Conservation (phyloP, 2,888 invertebrate genomes). For the Leptopilina syphax region DNA sequence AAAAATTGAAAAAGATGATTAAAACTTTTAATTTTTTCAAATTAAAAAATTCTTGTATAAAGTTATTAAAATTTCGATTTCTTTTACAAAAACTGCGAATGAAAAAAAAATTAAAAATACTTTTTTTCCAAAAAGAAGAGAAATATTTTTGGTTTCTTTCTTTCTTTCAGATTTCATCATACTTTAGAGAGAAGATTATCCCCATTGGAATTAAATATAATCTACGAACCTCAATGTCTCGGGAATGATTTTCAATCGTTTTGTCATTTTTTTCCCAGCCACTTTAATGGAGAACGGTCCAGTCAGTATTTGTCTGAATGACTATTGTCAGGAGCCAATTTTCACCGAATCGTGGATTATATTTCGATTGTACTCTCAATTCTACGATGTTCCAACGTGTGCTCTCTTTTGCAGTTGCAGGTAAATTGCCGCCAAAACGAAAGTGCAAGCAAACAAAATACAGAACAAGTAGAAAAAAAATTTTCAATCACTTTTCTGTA, state of each 20-base stretch:
- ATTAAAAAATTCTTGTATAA: too few species aligned
- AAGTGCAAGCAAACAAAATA: background rate
- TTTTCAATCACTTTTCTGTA: background rate
- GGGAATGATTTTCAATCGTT: constrained; percentile 49
- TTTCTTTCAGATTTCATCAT: constrained; percentile 61
- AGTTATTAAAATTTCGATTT: too few species aligned
- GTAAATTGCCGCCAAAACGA: constrained; percentile 55
- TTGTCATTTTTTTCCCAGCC: constrained; percentile 57
- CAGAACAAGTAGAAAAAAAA: background rate
- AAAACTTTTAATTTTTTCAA: too few species aligned
- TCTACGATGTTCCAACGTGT: constrained; percentile 61
- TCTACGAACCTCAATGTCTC: background rate
- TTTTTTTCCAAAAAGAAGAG: too few species aligned
- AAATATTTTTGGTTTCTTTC: too few species aligned
- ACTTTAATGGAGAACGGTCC: constrained; percentile 69
- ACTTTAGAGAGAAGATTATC: constrained; percentile 58
- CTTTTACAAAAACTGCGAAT: too few species aligned
- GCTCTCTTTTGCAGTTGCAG: constrained; percentile 68
- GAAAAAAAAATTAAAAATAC: too few species aligned
- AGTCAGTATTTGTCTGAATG: constrained; percentile 65
- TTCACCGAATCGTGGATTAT: constrained; percentile 72
- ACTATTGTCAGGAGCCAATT: constrained; percentile 67
- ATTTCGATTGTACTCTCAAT: constrained; percentile 58
- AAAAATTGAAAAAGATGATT: too few species aligned
- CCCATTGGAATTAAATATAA: constrained; percentile 55